A percentile compares a stretch with the other conserved stretches of the same genome.
Conservation (phyloP, 1,140 invertebrate species). For the Aphaenogaster ashmeadi region DNA sequence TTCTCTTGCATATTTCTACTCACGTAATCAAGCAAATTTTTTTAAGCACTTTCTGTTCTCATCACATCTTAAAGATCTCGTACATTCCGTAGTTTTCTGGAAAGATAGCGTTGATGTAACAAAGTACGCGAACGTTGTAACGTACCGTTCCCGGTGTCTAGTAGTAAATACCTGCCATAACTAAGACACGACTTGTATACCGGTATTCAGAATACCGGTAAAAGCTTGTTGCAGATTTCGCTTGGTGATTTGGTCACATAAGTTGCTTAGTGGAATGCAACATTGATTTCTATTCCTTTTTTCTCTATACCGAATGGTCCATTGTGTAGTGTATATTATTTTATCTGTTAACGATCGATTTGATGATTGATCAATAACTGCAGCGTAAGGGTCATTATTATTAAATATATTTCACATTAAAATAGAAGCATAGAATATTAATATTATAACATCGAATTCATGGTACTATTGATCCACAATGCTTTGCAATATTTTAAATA, state of each 20-base stretch:
- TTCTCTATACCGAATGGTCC: not conserved
- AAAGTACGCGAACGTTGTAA: constrained; percentile 60
- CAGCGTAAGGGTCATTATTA: not conserved
- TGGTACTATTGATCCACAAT: not conserved
- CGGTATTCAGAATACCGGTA: constrained; percentile 64
- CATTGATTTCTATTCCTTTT: constrained; percentile 64
- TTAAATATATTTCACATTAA: not conserved
- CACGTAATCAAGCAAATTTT: not conserved
- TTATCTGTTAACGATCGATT: not conserved
- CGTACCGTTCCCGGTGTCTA: constrained; percentile 32
- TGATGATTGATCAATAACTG: not conserved
- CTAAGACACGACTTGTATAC: constrained; percentile 26
- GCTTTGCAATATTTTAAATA: not conserved
- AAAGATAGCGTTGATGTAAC: constrained; percentile 64
- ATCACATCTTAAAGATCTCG: constrained; percentile 10
- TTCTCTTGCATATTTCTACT: not conserved
- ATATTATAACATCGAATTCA: constrained; percentile 17
- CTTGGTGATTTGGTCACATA: constrained; percentile 62
- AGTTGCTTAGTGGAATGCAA: constrained; percentile 62
- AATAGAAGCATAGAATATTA: not conserved
- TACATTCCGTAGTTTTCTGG: constrained; percentile 64
- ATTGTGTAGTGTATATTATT: constrained; percentile 15
- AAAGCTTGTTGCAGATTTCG: constrained; percentile 65
- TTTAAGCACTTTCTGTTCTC: constrained; percentile 30
- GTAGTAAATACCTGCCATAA: constrained; percentile 63